Conservation (phyloP, 2,113 vertebrate species). For the Geothlypis trichas region DNA sequence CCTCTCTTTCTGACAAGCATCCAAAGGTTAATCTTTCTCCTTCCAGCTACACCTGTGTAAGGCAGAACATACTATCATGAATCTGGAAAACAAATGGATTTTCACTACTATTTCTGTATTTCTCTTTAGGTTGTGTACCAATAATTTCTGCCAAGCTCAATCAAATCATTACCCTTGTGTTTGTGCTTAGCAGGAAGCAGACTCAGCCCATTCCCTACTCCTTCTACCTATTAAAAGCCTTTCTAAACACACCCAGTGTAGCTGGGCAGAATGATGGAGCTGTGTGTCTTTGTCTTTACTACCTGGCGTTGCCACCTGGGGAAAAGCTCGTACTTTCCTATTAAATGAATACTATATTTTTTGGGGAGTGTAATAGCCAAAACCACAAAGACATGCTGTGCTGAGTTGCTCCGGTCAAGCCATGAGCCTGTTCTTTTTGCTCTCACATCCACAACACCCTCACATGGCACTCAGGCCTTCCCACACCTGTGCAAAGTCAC, state of each 20-base stretch:
- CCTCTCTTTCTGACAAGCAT: neutral
- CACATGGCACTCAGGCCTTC: rapidly evolving
- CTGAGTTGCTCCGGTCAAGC: neutral
- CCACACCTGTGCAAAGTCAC: neutral
- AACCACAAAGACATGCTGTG: neutral
- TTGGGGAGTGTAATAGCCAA: neutral
- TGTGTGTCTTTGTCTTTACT: neutral
- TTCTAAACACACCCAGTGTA: neutral
- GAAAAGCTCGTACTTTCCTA: neutral
- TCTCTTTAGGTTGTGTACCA: neutral
- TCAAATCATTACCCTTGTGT: neutral
- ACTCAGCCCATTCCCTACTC: neutral
- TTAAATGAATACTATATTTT: neutral
- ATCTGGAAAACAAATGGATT: conserved; percentile 22
- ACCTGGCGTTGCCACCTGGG: neutral
- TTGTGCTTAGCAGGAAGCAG: neutral
- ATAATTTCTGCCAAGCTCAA: neutral
- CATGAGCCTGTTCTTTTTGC: neutral
- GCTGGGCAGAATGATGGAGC: neutral
- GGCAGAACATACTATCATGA: neutral
- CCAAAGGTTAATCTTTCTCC: conserved; percentile 17
- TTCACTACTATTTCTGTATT: neutral
- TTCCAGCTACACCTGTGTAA: neutral
- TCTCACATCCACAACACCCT: neutral
- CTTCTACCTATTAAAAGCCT: conserved; percentile 38